These are phyloP conservation scores for Plecturocebus donacophilus DNA, from an alignment of 2,113 vertebrate genomes.

Conservation along the genomic window DNA sequence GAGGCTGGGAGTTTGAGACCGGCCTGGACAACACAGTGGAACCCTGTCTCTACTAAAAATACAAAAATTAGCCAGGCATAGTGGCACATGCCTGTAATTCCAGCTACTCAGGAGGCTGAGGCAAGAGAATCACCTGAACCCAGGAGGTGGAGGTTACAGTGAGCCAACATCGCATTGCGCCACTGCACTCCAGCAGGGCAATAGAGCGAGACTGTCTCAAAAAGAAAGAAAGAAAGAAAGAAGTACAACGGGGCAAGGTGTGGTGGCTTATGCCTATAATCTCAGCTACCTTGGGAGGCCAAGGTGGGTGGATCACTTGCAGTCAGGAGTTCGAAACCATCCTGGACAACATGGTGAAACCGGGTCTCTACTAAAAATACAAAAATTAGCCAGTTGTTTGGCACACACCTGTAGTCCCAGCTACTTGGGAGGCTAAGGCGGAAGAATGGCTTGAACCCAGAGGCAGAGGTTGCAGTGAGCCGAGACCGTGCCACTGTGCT, in stretches of 20 bases:
- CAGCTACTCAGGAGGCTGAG: background rate
- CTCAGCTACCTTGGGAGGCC: no score
- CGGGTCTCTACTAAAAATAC: no score
- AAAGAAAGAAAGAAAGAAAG: background rate
- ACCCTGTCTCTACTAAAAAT: background rate
- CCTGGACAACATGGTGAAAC: no score
- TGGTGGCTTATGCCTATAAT: no score
- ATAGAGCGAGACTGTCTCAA: background rate
- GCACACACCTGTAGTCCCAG: no score
- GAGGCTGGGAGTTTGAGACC: background rate
- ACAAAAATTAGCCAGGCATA: background rate
- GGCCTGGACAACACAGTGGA: background rate
- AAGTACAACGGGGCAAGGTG: background rate
- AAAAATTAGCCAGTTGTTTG: no score
- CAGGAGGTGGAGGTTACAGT: background rate
- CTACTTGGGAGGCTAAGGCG: no score
- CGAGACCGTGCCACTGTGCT: no score
- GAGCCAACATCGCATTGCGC: accelerated
- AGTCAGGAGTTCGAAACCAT: no score
- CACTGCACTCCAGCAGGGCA: background rate
- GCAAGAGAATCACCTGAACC: background rate
- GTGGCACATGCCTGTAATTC: background rate
- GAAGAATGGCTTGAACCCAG: no score
- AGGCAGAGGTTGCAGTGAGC: no score
- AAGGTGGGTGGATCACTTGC: no score